Evolutionary conservation across 1,140 invertebrate species (phyloP).

Genomic region (Nymphalis io): DNA sequence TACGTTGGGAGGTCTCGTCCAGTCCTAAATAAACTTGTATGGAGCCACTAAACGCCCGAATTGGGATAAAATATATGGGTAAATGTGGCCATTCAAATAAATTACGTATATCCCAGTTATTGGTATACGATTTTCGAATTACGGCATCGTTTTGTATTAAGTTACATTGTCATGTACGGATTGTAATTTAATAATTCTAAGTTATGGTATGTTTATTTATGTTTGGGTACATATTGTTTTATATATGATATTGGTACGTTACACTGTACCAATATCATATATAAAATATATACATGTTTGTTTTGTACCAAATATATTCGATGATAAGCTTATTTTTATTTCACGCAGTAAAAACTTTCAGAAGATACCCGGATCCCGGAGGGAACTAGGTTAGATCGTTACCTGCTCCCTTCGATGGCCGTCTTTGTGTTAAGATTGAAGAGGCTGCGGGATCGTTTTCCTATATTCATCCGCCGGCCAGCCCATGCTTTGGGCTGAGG

Average conservation of each 20-base stretch:
- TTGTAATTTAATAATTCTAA: neutral
- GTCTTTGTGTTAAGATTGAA: no score
- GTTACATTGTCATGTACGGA: constrained; percentile 22
- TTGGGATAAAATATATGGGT: constrained; percentile 34
- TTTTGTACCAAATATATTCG: no score
- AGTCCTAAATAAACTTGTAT: constrained; percentile 66
- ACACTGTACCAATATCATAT: neutral
- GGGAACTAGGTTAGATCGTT: no score
- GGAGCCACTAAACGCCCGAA: constrained; percentile 52
- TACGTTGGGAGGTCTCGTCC: constrained; percentile 49
- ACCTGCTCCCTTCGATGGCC: no score
- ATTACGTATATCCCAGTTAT: constrained; percentile 32
- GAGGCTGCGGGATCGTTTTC: no score
- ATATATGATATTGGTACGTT: no score
- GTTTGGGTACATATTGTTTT: neutral
- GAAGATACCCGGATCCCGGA: no score
- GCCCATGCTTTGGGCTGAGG: no score
- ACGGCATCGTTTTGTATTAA: constrained; percentile 20
- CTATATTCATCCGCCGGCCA: no score
- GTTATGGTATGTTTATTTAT: neutral
- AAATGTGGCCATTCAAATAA: constrained; percentile 31
- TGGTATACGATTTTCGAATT: constrained; percentile 38
- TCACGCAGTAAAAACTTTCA: no score
- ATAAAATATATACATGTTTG: neutral
- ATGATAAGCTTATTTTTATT: no score